Evolutionary conservation across 2,113 vertebrate species (phyloP), one percentile per base, ranked within the genome.

Genomic region (Felis chaus): DNA sequence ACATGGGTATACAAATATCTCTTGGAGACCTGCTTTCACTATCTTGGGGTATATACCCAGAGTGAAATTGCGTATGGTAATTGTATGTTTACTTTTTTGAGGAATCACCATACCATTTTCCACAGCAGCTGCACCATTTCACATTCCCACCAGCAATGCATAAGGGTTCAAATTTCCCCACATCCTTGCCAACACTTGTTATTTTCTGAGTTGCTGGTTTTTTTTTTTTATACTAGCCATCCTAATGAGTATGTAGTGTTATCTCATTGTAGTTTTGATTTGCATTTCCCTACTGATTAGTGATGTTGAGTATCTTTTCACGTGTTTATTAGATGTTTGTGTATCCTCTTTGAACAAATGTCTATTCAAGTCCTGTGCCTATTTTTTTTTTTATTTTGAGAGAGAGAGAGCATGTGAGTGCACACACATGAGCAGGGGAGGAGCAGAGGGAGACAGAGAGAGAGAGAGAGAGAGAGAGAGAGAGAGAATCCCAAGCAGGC

Each of bases 231-330:
- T 41, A 39, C 39, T 23, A 66, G 89, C 48, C 55, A 61, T 79
- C 57, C 48, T 41, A 57, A 25, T 41, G 39, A 21, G 7, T 41
- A 16, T 65, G 36, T 80, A 31, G 1, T 19, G 9, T 25, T 41
- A 80, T 45, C 25, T 79, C 85, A 80, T 8, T 95, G 41, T 88
- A 33, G 55, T 85, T 92, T 84, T 74, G 55, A 94, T 87, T 83
- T 91, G 53, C 16, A 63, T 41, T 80, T 81, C 18, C 39, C 36
- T 89, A 39, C 50, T 36, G 33, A 81, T 61, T 29, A 29, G 15
- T 14, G n/a, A 74, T 74, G 29, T 7, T 88, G n/a, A 73, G 27
- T 71, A 85, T 53, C 11, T 80, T 89, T 79, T 85, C 65, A 9
- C 41, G 27, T 29, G n/a, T 68, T 89, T 63, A 31, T 61, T 88